Percentiles rank a stretch among this genome's conserved stretches.
Evolutionary conservation across 2,113 vertebrate genomes (phyloP).

Genomic region (Chinchilla lanigera): DNA sequence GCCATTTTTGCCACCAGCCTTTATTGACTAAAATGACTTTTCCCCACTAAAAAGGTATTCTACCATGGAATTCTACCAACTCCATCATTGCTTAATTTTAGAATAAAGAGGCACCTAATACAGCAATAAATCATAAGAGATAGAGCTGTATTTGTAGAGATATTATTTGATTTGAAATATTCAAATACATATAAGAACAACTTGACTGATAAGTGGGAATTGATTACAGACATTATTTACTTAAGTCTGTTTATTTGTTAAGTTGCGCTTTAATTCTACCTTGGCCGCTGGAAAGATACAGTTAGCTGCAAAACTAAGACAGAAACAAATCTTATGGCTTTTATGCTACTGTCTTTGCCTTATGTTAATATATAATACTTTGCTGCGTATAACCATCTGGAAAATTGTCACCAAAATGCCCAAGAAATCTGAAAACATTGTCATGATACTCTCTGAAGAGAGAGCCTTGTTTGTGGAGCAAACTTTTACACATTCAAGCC

Average conservation of each 20-base stretch:
- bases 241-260: slow-evolving; percentile 15
- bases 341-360: neutral
- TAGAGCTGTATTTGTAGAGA: neutral
- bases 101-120: neutral
- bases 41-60: neutral
- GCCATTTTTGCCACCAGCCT: neutral
- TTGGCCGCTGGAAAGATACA: neutral
- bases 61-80: neutral
- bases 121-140: neutral
- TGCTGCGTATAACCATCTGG: neutral
- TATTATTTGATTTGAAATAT: neutral
- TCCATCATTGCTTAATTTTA: slow-evolving; percentile 12
- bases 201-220: neutral
- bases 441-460: neutral
- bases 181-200: neutral
- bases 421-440: neutral
- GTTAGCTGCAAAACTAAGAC: neutral
- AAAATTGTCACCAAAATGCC: slow-evolving; percentile 10
- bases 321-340: neutral
- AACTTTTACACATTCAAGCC: neutral
- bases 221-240: slow-evolving; percentile 14
- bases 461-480: neutral
- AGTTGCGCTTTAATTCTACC: slow-evolving; percentile 4
- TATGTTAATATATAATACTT: neutral
- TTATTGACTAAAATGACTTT: neutral